A percentile compares a stretch with the other conserved stretches of the same genome.
phyloP scores from a whole-genome alignment of 2,113 vertebrate species.

The Saccopteryx bilineata region DNA sequence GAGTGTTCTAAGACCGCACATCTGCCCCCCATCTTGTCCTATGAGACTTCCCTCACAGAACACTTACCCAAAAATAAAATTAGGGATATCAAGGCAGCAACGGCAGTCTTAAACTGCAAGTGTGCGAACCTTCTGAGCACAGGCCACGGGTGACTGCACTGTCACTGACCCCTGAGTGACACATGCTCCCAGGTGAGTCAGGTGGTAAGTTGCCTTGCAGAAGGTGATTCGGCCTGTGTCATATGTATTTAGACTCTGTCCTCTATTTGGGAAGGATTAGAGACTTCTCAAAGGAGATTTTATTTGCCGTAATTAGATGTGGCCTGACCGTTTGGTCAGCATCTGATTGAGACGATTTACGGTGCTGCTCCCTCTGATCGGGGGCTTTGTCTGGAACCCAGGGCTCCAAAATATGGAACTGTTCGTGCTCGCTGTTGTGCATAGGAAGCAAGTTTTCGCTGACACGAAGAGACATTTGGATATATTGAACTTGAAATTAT shows the following conservation, averaged over 20 bases:
- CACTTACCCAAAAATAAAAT: neutral
- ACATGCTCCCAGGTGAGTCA: neutral
- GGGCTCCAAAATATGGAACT: neutral
- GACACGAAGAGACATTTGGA: neutral
- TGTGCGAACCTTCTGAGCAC: neutral
- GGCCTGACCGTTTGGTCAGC: neutral
- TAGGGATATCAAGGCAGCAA: neutral
- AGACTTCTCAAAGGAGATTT: neutral
- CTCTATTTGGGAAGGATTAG: neutral
- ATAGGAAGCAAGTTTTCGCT: neutral
- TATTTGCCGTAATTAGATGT: neutral
- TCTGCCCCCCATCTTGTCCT: accelerated
- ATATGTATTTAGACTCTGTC: neutral
- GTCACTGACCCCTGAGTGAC: accelerated
- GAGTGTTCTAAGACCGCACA: accelerated
- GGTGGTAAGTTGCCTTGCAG: neutral
- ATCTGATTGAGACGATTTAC: neutral
- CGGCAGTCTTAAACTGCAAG: neutral
- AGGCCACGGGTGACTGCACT: neutral
- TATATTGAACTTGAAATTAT: neutral
- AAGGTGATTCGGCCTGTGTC: neutral
- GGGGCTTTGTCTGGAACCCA: neutral
- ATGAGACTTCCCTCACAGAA: neutral
- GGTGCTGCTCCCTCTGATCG: neutral
- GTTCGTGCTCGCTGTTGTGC: neutral